A percentile compares a stretch with the other conserved stretches of the same genome.
phyloP scores from a whole-genome alignment of 2,888 invertebrate species.

The Cheilosia scutellata region DNA sequence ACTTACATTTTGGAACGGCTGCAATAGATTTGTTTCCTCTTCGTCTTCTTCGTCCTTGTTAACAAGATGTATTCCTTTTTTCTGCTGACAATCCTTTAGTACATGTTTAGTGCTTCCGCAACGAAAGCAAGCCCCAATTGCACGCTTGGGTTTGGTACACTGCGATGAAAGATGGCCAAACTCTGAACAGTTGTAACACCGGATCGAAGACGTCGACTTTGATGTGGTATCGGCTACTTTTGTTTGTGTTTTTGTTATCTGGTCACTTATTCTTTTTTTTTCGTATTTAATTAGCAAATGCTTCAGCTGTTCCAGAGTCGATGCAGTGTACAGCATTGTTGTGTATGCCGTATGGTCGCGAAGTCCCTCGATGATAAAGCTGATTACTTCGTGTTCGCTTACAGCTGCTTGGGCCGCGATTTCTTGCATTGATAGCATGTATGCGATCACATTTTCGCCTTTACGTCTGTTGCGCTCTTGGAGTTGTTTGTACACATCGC shows the following conservation, averaged over 20 bases:
- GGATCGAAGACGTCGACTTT: not conserved
- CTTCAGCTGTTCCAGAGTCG: slow-evolving; percentile 2
- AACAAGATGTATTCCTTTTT: not conserved
- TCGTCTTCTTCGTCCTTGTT: slow-evolving; percentile 7
- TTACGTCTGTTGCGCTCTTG: slow-evolving; percentile 23
- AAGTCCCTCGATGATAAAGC: slow-evolving; percentile 8
- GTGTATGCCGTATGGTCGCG: slow-evolving; percentile 11
- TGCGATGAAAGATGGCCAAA: not conserved
- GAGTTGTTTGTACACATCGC: slow-evolving; percentile 26
- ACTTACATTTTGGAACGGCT: slow-evolving; percentile 42
- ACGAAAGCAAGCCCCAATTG: not conserved
- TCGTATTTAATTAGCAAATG: not conserved
- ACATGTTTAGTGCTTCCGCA: not conserved
- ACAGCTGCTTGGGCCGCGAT: no score
- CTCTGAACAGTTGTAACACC: not conserved
- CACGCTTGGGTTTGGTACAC: not conserved
- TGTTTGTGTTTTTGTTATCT: not conserved
- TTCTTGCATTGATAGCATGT: slow-evolving; percentile 13
- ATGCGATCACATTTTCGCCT: slow-evolving; percentile 14
- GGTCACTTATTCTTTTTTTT: not conserved
- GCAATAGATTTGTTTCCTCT: not conserved
- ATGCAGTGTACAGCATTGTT: not conserved
- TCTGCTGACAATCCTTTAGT: slow-evolving; percentile 14
- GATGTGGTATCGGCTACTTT: not conserved
- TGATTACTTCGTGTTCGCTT: not conserved